These are phyloP conservation scores for Chlorocebus sabaeus DNA, from an alignment of 2,113 vertebrate species.

Conservation along the genomic window DNA sequence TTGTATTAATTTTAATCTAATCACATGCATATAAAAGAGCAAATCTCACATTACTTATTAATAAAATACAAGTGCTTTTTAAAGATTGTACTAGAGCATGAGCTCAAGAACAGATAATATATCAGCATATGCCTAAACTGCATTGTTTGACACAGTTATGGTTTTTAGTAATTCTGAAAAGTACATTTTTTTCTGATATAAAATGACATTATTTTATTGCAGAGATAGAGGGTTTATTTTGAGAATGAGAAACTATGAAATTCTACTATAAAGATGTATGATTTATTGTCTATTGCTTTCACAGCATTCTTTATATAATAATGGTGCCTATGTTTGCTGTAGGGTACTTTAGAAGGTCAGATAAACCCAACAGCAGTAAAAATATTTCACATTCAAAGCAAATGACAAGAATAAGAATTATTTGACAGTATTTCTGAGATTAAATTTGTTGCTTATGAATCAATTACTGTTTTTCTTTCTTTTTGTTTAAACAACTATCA, in stretches of 20 bases:
- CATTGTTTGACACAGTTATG: background rate
- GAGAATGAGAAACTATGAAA: background rate
- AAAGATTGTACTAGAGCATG: background rate
- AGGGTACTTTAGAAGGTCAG: background rate
- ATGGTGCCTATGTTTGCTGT: background rate
- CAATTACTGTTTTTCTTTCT: background rate
- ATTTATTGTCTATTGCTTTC: background rate
- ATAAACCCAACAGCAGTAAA: slow-evolving; percentile 24
- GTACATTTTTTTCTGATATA: background rate
- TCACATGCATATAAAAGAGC: background rate
- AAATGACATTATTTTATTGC: background rate
- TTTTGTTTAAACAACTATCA: background rate
- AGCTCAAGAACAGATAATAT: background rate
- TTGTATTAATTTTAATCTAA: background rate
- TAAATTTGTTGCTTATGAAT: background rate
- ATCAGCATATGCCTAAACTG: background rate
- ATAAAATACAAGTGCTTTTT: background rate
- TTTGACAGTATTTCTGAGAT: background rate
- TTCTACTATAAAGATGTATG: slow-evolving; percentile 13
- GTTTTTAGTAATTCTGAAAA: slow-evolving; percentile 13
- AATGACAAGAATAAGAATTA: background rate
- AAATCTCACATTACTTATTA: background rate
- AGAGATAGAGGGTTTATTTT: background rate
- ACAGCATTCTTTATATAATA: background rate
- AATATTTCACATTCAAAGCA: slow-evolving; percentile 36